A percentile compares a stretch with the other conserved stretches of the same genome.
phyloP scores from a whole-genome alignment of 2,888 invertebrate genomes.

The Polyploca ridens region DNA sequence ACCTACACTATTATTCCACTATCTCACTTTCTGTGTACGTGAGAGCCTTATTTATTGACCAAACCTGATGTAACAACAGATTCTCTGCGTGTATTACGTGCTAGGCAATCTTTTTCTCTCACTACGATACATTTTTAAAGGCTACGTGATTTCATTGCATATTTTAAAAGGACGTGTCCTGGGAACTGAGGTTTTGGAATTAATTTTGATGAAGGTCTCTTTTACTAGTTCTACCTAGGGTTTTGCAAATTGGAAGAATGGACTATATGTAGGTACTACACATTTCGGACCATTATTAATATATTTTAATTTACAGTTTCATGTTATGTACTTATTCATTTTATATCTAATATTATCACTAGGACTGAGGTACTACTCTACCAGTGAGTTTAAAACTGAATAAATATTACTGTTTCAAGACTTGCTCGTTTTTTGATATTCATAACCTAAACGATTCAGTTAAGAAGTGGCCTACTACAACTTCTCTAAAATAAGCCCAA shows the following conservation, averaged over 20 bases:
- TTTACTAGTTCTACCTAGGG: neutral
- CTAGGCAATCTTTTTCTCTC: conserved; percentile 44
- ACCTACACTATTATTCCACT: conserved; percentile 64
- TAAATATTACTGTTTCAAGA: neutral
- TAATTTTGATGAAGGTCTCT: neutral
- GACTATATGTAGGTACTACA: too few species aligned
- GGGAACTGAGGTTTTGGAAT: neutral
- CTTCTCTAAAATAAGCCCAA: conserved; percentile 26
- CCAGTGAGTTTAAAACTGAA: too few species aligned
- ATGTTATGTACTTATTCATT: too few species aligned
- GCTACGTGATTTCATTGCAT: conserved; percentile 37
- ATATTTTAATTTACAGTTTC: too few species aligned
- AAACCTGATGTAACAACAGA: conserved; percentile 52
- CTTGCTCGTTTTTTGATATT: neutral
- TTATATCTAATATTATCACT: too few species aligned
- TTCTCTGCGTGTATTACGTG: conserved; percentile 50
- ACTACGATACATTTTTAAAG: conserved; percentile 46
- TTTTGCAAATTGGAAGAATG: too few species aligned
- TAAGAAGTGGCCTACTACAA: conserved; percentile 20
- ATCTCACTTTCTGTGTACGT: conserved; percentile 58
- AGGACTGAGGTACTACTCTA: too few species aligned
- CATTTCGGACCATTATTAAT: too few species aligned
- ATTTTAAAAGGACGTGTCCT: conserved; percentile 15
- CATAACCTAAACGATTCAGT: neutral
- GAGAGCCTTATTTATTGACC: conserved; percentile 64